A percentile compares a stretch with the other conserved stretches of the same genome.
These are phyloP conservation scores for Dufourea novaeangliae DNA, from an alignment of 1,140 invertebrate genomes.

Conservation along the genomic window DNA sequence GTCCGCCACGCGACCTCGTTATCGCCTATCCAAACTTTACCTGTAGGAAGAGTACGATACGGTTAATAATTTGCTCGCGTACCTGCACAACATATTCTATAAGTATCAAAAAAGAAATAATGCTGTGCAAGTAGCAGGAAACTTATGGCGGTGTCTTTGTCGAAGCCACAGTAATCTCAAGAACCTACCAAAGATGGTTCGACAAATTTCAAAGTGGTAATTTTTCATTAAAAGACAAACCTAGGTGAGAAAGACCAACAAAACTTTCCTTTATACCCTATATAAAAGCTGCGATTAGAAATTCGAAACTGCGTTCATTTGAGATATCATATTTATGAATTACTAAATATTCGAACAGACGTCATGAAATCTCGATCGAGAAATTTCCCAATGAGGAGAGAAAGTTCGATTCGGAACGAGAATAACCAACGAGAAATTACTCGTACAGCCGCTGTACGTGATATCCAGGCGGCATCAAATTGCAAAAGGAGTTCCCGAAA, in stretches of 20 bases:
- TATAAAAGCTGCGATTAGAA: no score
- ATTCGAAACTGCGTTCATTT: neutral
- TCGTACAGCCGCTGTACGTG: no score
- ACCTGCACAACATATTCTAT: neutral
- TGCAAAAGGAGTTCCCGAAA: constrained; percentile 54
- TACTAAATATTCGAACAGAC: neutral
- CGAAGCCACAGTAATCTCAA: no score
- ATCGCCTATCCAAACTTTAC: constrained; percentile 79
- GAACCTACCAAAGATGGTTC: no score
- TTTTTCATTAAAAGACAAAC: neutral
- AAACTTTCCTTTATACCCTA: no score
- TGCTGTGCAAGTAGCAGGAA: no score
- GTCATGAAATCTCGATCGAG: neutral
- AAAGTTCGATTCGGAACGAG: neutral
- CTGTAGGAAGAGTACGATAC: constrained; percentile 59
- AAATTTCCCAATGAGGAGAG: neutral
- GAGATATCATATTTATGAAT: neutral
- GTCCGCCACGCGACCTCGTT: constrained; percentile 78
- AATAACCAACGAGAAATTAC: neutral
- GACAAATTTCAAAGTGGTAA: no score
- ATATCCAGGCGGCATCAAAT: constrained; percentile 50
- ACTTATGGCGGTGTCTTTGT: no score
- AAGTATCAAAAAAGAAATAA: no score
- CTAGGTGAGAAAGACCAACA: neutral
- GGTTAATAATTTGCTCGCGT: no score